Conservation (phyloP, 2,888 invertebrate species). For the Drosophila parthenogenetica region DNA sequence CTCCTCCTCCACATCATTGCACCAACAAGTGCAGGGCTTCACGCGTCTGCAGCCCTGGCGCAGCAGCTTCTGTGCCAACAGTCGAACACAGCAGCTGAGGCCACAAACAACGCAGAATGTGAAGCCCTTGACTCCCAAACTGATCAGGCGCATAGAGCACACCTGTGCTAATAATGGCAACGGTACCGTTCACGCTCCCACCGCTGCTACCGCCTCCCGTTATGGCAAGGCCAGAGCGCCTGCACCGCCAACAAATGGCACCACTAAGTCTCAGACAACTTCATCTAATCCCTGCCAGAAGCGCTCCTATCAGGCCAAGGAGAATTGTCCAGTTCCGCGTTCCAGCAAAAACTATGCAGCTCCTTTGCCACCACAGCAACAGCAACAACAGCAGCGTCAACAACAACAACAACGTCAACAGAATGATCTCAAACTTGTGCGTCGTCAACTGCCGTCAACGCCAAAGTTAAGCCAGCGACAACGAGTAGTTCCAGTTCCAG, state of each 20-base stretch:
- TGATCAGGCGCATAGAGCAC: conserved; percentile 83
- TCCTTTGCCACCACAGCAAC: conserved; percentile 64
- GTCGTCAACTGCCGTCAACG: conserved; percentile 68
- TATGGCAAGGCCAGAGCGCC: conserved; percentile 69
- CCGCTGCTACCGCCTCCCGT: conserved; percentile 45
- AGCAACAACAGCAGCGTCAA: conserved; percentile 42
- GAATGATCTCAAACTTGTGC: conserved; percentile 3
- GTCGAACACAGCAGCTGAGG: conserved; percentile 76
- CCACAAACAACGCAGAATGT: conserved; percentile 58
- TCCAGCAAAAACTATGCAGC: conserved; percentile 80
- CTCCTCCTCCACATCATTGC: conserved; percentile 67
- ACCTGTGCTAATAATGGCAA: conserved; percentile 57
- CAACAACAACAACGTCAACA: conserved; percentile 37
- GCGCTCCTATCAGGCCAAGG: conserved; percentile 83
- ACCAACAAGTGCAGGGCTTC: conserved; percentile 65
- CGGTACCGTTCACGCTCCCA: background rate
- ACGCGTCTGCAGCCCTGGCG: conserved; percentile 83
- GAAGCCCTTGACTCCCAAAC: conserved; percentile 84
- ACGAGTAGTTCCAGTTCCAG: conserved; percentile 29
- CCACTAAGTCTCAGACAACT: conserved; percentile 7
- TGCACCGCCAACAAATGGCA: conserved; percentile 59
- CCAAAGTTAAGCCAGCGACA: conserved; percentile 62
- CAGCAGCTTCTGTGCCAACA: conserved; percentile 83
- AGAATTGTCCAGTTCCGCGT: conserved; percentile 78
- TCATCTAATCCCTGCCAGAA: conserved; percentile 76